Percentiles rank a stretch among this genome's conserved stretches.
Evolutionary conservation across 92 coral and sea anemone genomes (phyloP).

Genomic region (Epizoanthus ramosus): DNA sequence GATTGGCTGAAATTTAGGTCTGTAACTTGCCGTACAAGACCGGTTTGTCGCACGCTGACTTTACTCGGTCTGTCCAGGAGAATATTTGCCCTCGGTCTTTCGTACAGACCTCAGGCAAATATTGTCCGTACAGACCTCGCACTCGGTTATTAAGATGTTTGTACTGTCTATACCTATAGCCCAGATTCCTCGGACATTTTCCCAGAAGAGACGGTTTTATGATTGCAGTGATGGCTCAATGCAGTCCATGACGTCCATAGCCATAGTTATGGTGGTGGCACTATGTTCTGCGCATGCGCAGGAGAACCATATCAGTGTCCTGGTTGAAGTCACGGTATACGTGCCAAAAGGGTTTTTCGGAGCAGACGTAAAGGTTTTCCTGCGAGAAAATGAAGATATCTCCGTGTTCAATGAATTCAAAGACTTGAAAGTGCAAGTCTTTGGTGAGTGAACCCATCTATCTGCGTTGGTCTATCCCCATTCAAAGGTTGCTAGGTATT

Average conservation of each 20-base stretch:
- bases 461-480: too few species aligned
- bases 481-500: too few species aligned
- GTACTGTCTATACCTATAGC: slow-evolving; percentile 18
- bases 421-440: slow-evolving; percentile 33
- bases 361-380: slow-evolving; percentile 53
- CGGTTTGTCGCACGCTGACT: too few species aligned
- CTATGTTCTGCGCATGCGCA: slow-evolving; percentile 53
- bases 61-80: too few species aligned
- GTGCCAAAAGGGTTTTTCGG: slow-evolving; percentile 65
- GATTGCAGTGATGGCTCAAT: slow-evolving; percentile 12
- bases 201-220: slow-evolving; percentile 8
- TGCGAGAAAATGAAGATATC: slow-evolving; percentile 45
- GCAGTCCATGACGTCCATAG: background rate
- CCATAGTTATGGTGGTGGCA: slow-evolving; percentile 54
- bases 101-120: too few species aligned
- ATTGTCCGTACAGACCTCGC: too few species aligned
- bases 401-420: slow-evolving; percentile 33
- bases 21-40: too few species aligned
- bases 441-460: slow-evolving; percentile 53
- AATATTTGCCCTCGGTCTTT: too few species aligned
- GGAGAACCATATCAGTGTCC: slow-evolving; percentile 52
- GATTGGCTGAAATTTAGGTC: too few species aligned
- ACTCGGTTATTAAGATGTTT: too few species aligned
- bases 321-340: slow-evolving; percentile 58
- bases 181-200: slow-evolving; percentile 27